Evolutionary conservation across 1,140 invertebrate genomes (phyloP), one percentile per base, ranked within the genome.

Genomic region (Harpegnathos saltator): DNA sequence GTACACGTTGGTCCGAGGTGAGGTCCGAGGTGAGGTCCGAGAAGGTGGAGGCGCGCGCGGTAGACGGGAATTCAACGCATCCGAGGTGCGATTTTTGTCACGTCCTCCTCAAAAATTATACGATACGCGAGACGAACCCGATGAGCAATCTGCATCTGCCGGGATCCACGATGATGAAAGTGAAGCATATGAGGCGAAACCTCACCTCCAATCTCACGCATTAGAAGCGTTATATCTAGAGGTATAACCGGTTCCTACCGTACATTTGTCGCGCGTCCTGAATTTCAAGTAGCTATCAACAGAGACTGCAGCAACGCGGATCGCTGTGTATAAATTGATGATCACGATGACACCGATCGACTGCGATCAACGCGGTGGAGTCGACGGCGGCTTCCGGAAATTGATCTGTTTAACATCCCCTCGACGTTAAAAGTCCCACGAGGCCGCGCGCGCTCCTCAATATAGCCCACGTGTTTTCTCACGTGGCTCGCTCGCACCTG

Each of bases 401-500:
- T 69, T 78, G 11, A 58, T 78, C 12, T 48, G 38, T 50, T 22
- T 26, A 69, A 58, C 14, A 71, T 11, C 3, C 22, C 14, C 75
- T 11, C 26, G 3, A 69, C 15, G 14, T 17, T 11, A 59, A 80
- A 69, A 71, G 33, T 58, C 19, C 15, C 54, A 58, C n/a, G 24
- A 69, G 54, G 24, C 59, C 71, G 63, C 33, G 69, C 52, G 65
- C 65, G 69, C 52, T 52, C 65, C 58, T 80, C 54, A n/a, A 78
- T 33, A 80, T 69, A 58, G 52, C 59, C 65, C 65, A 71, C 54
- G 26, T 63, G 56, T 44, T 74, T 82, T 74, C 69, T 74, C 44
- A 72, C 69, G 59, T 82, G 69, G 56, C 56, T 15, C 78, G 78
- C 33, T 82, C 56, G 19, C 68, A 80, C 56, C 69, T 62, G 71